These are phyloP conservation scores for Yponomeuta malinellus DNA, from an alignment of 2,888 invertebrate genomes.

Conservation along the genomic window DNA sequence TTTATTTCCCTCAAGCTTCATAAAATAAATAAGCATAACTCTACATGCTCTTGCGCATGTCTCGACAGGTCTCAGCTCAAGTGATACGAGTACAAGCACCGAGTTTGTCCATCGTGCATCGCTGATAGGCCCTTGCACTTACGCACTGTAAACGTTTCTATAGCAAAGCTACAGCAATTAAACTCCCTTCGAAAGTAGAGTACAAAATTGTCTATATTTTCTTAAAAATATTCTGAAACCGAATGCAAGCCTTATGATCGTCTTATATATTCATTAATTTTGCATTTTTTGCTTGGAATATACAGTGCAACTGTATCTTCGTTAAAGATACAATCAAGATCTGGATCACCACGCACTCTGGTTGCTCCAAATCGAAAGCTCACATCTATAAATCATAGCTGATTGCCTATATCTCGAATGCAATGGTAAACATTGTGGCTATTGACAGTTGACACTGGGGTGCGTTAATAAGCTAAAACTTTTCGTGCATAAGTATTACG, in stretches of 20 bases:
- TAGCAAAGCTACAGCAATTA: neutral
- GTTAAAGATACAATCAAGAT: slow-evolving; percentile 40
- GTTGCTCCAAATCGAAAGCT: slow-evolving; percentile 31
- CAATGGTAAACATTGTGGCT: slow-evolving; percentile 10
- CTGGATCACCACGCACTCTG: slow-evolving; percentile 39
- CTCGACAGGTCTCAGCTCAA: neutral
- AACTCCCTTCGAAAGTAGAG: neutral
- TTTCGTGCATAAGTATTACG: neutral
- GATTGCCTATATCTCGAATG: slow-evolving; percentile 48
- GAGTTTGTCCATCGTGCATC: neutral
- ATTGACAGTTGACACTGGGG: slow-evolving; percentile 6
- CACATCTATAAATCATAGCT: slow-evolving; percentile 52
- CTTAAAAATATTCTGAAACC: no score
- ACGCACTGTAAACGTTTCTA: slow-evolving; percentile 9
- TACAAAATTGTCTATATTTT: no score
- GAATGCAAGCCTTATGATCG: neutral
- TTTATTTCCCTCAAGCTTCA: no score
- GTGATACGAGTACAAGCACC: neutral
- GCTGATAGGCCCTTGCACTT: slow-evolving; percentile 22
- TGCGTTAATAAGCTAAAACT: neutral
- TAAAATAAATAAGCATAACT: neutral
- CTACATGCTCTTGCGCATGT: neutral
- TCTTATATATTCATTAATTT: neutral
- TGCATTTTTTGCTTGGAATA: neutral
- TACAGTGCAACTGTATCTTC: slow-evolving; percentile 1